Conservation (phyloP, 2,113 vertebrate species). For the Hemibagrus wyckioides region DNA sequence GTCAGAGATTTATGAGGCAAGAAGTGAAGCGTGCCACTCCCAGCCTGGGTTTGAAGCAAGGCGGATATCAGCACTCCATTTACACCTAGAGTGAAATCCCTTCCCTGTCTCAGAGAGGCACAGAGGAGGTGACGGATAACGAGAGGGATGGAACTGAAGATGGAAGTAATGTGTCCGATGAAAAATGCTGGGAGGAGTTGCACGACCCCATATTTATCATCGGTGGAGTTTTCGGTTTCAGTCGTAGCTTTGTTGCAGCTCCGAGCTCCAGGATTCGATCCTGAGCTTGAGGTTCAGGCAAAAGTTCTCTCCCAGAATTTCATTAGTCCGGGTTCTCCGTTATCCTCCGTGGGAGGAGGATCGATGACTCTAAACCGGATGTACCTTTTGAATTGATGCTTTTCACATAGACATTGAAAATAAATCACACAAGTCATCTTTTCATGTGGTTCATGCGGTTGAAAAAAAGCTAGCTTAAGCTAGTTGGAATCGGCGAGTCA, state of each 20-base stretch:
- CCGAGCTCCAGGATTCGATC: not conserved
- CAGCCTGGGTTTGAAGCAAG: not conserved
- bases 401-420: not conserved
- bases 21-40: not conserved
- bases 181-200: not conserved
- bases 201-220: not conserved
- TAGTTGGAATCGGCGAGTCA: not conserved
- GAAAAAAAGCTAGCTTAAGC: not conserved
- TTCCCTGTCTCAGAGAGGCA: not conserved
- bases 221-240: not conserved
- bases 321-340: not conserved
- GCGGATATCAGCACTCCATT: not conserved
- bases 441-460: not conserved
- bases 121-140: not conserved
- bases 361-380: not conserved
- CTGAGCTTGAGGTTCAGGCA: not conserved
- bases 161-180: not conserved
- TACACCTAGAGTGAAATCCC: not conserved
- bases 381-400: not conserved
- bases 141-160: not conserved
- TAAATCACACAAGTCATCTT: not conserved
- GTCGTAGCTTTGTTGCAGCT: not conserved
- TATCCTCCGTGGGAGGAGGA: not conserved
- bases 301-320: not conserved
- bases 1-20: not conserved